Percentiles rank a stretch among this genome's conserved stretches.
These are phyloP conservation scores for Grus americana DNA, from an alignment of 2,113 vertebrate species.

Conservation along the genomic window DNA sequence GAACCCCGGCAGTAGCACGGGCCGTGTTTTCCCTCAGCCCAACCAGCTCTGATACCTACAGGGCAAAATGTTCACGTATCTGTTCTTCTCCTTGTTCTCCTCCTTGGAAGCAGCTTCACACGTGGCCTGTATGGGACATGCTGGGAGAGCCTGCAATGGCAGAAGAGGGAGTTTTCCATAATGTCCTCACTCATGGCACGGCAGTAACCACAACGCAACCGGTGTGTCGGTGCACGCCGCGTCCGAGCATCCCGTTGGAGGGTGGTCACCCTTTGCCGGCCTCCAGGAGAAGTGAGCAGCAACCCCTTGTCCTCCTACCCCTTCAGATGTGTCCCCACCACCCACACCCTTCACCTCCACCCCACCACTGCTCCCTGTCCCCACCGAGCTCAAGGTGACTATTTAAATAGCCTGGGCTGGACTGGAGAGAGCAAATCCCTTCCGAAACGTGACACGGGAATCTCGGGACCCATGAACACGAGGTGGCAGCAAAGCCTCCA, in stretches of 20 bases:
- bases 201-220: neutral
- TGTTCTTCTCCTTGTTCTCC: slow-evolving; percentile 99
- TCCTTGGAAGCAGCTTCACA: slow-evolving; percentile 98
- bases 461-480: neutral
- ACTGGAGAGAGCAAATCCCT: neutral
- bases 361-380: neutral
- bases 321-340: accelerated
- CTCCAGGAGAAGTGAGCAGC: neutral
- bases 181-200: neutral
- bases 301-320: neutral
- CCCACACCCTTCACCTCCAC: neutral
- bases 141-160: slow-evolving; percentile 86
- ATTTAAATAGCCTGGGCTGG: neutral
- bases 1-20: neutral
- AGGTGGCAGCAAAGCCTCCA: slow-evolving; percentile 69
- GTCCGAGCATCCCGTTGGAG: neutral
- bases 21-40: accelerated
- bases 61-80: slow-evolving; percentile 98
- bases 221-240: accelerated
- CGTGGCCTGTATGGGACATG: slow-evolving; percentile 94
- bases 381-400: neutral
- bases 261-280: neutral
- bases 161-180: neutral
- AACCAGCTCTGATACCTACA: slow-evolving; percentile 74
- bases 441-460: neutral